Base-by-base conservation (phyloP, 2,888 invertebrate species). In the Apamea anceps region DNA sequence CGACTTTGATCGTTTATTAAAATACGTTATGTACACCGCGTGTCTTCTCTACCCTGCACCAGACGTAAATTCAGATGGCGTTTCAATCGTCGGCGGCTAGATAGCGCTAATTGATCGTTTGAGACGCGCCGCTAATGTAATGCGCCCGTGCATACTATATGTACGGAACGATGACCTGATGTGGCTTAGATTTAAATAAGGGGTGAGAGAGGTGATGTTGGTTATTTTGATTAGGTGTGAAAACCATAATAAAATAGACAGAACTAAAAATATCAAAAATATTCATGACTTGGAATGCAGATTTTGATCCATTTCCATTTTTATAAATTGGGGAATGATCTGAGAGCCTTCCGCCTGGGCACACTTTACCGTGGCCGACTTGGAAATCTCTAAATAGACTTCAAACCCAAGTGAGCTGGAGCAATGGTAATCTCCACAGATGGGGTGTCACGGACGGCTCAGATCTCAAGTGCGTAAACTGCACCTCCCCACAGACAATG, bases 41-140 rank as follows among this genome's bases (percentile, higher is more conserved):
- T 32, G 25, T n/a, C 42, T 48, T 37, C 2, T n/a, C 0, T 79
- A 70, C 65, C 84, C 89, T 85, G 80, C 21, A 80, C 85, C 89
- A 85, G 72, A 80, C 79, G 62, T 66, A 51, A 72, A 88, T 84
- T 90, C 90, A 91, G 91, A 93, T 93, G 93, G 91, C 92, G 93
- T 93, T 93, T 93, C 95, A 94, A 95, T 95, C 94, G 94, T 94
- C 94, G 93, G 93, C 89, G 91, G 87, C 91, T 91, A 94, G 95
- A 95, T 95, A 95, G 92, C 93, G 92, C 93, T 96, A 96, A 96
- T 96, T 96, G 96, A 94, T 92, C 93, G 95, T 95, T 96, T 95
- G 94, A 95, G 93, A 92, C 93, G 89, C 92, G 92, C 96, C 96
- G 96, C 96, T 95, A 95, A 96, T 95, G 96, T 95, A 95, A 95